Conservation (phyloP, 2,888 invertebrate species). For the Xestia rhomboidea region DNA sequence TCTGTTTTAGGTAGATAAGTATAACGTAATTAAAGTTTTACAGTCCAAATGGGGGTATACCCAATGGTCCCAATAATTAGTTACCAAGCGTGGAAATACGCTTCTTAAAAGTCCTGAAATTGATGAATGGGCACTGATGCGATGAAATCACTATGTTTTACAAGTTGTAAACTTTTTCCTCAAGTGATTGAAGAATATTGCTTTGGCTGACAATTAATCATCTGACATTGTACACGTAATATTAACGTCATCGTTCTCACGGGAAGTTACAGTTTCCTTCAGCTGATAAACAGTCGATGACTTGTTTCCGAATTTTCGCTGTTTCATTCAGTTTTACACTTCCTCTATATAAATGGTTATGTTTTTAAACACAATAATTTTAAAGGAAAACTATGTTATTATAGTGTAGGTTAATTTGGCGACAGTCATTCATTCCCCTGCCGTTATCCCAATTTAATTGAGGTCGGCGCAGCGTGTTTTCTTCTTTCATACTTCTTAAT, state of each 20-base stretch:
- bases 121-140: not conserved
- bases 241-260: slow-evolving; percentile 5
- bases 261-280: slow-evolving; percentile 12
- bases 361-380: too few species aligned
- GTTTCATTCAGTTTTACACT: not conserved
- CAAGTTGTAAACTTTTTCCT: slow-evolving; percentile 14
- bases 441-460: not conserved
- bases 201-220: not conserved
- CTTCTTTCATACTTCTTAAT: not conserved
- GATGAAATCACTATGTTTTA: not conserved
- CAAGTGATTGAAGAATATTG: not conserved
- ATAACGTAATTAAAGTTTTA: not conserved
- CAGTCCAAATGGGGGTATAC: not conserved
- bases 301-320: not conserved
- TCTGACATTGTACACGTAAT: not conserved
- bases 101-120: not conserved
- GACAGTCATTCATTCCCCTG: not conserved
- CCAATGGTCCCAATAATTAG: not conserved
- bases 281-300: not conserved
- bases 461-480: too few species aligned
- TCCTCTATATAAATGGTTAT: not conserved
- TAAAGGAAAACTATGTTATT: not conserved
- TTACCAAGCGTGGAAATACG: not conserved
- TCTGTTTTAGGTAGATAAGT: not conserved
- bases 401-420: not conserved